A percentile compares a stretch with the other conserved stretches of the same genome.
phyloP scores from a whole-genome alignment of 2,113 vertebrate species.

The Xerus inauris region DNA sequence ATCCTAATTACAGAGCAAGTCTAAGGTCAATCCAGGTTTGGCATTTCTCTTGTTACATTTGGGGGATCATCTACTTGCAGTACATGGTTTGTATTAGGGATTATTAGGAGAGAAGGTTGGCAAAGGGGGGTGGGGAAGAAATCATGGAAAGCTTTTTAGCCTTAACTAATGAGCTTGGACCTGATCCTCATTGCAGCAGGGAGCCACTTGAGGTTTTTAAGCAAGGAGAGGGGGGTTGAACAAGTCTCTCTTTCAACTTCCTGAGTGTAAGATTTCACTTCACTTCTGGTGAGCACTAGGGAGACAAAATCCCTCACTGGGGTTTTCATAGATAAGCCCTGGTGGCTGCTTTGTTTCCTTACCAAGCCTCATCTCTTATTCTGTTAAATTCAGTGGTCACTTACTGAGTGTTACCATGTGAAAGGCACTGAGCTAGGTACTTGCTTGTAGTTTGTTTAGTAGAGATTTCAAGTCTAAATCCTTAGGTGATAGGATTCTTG shows the following conservation, averaged over 20 bases:
- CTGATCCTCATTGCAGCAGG: constrained; percentile 48
- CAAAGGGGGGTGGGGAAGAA: not conserved
- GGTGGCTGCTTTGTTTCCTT: not conserved
- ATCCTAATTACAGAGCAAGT: not conserved
- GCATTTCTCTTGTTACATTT: constrained; percentile 4
- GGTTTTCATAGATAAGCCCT: not conserved
- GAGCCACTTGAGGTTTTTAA: constrained; percentile 40
- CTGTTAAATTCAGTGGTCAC: not conserved
- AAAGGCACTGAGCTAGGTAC: not conserved
- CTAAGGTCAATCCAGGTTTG: not conserved
- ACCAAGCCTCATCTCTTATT: not conserved
- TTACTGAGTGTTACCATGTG: not conserved
- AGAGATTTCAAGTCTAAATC: not conserved
- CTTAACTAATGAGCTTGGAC: constrained; percentile 24
- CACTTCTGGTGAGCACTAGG: not conserved
- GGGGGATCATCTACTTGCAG: not conserved
- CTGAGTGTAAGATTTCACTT: constrained; percentile 47
- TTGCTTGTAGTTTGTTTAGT: not conserved
- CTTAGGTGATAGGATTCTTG: not conserved
- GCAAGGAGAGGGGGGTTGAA: not conserved
- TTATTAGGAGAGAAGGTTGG: not conserved
- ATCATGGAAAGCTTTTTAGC: constrained; percentile 27
- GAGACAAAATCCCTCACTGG: not conserved
- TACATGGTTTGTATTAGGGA: constrained; percentile 2
- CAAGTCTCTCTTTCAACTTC: constrained; percentile 45